A percentile compares a stretch with the other conserved stretches of the same genome.
phyloP scores from a whole-genome alignment of 1,140 invertebrate genomes.

The Heliconius hewitsoni region DNA sequence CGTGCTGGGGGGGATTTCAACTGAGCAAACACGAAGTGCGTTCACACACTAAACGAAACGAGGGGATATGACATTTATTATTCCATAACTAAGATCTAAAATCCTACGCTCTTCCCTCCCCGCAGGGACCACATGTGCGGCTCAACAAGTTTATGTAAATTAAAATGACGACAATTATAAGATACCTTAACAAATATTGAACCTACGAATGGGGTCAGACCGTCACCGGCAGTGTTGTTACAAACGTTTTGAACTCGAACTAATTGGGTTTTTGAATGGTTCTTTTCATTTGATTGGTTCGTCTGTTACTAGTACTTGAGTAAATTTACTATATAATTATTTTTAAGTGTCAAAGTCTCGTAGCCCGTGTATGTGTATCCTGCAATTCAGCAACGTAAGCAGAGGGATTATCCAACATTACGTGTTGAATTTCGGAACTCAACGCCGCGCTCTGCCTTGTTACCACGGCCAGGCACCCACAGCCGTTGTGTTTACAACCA shows the following conservation, averaged over 20 bases:
- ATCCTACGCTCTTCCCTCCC: not conserved
- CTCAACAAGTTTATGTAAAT: slow-evolving; percentile 26
- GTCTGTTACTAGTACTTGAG: not conserved
- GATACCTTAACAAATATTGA: slow-evolving; percentile 19
- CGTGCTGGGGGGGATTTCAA: slow-evolving; percentile 2
- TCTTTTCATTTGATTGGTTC: not conserved
- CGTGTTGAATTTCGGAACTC: too few species aligned
- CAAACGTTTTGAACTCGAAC: not conserved
- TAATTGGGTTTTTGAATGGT: slow-evolving; percentile 1
- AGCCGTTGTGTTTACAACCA: too few species aligned
- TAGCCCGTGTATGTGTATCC: too few species aligned
- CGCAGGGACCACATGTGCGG: slow-evolving; percentile 17
- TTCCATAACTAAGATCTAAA: not conserved
- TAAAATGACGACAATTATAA: slow-evolving; percentile 28
- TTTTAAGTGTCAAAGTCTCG: too few species aligned
- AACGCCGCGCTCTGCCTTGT: too few species aligned
- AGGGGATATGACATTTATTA: not conserved
- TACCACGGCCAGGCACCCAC: too few species aligned
- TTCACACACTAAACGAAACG: not conserved
- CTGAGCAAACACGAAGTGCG: slow-evolving; percentile 33
- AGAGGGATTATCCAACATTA: too few species aligned
- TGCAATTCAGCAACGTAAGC: too few species aligned
- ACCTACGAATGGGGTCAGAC: not conserved
- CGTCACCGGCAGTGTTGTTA: not conserved
- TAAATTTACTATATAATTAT: not conserved